Evolutionary conservation across 2,797 vertebrate genomes (phyloP).

Genomic region (Tiaroga cobitis): DNA sequence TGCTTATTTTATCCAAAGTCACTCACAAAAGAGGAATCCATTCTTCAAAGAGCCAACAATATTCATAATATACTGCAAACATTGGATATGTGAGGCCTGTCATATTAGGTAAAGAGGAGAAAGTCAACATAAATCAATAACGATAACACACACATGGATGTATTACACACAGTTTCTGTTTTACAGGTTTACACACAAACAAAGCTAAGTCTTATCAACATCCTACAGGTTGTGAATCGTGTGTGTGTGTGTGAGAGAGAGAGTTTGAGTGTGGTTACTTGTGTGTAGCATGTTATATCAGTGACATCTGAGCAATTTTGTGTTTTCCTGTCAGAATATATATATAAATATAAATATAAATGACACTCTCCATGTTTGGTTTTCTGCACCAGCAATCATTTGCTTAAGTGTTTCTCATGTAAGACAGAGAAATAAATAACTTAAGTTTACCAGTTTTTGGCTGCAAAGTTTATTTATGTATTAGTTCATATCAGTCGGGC

Average conservation of each 20-base stretch:
- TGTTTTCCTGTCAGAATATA: not conserved
- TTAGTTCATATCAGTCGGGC: not conserved
- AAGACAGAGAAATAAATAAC: not conserved
- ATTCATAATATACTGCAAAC: not conserved
- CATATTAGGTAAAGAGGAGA: not conserved
- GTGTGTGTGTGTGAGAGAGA: no score
- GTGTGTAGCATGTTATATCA: not conserved
- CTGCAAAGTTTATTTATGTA: slow-evolving; percentile 43
- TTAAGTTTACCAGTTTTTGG: slow-evolving; percentile 50
- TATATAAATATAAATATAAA: not conserved
- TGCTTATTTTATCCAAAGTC: not conserved
- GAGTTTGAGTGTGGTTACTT: no score
- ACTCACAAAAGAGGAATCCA: not conserved
- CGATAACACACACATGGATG: not conserved
- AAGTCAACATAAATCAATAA: not conserved
- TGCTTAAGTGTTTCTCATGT: not conserved
- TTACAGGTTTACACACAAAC: not conserved
- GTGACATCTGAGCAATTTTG: not conserved
- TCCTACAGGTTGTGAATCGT: not conserved
- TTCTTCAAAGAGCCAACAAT: not conserved
- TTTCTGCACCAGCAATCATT: not conserved
- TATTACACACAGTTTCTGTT: not conserved
- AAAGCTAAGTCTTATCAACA: not conserved
- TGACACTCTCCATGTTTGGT: not conserved
- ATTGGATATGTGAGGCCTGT: not conserved